These are phyloP conservation scores for Mercenaria mercenaria DNA, from an alignment of 1,140 invertebrate species.

Conservation along the genomic window DNA sequence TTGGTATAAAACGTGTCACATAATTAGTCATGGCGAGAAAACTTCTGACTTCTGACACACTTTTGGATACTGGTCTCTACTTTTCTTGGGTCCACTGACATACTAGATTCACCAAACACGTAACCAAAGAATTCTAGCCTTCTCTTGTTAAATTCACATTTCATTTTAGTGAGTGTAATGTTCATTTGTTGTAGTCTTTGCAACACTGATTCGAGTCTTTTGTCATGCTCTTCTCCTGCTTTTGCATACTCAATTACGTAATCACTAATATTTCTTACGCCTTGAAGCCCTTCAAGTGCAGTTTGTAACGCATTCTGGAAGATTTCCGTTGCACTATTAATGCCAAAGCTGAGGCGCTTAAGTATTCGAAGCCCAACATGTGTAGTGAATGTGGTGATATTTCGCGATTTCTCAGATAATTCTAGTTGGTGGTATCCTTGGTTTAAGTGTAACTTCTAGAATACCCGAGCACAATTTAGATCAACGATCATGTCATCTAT, in stretches of 20 bases:
- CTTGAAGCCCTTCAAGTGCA: conserved; percentile 45
- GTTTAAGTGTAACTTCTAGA: conserved; percentile 69
- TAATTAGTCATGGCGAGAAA: conserved; percentile 72
- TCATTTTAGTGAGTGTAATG: conserved; percentile 60
- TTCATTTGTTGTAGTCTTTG: conserved; percentile 65
- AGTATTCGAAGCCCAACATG: conserved; percentile 70
- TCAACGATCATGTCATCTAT: conserved; percentile 62
- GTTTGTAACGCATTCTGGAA: conserved; percentile 67
- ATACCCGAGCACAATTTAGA: conserved; percentile 61
- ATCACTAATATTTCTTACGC: conserved; percentile 69
- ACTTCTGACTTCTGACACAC: conserved; percentile 63
- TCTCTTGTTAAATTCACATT: conserved; percentile 57
- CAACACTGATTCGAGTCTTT: conserved; percentile 66
- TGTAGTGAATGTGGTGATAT: conserved; percentile 72
- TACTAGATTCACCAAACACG: conserved; percentile 62
- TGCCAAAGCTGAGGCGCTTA: conserved; percentile 70
- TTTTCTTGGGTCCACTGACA: conserved; percentile 47
- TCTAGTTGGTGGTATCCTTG: conserved; percentile 73
- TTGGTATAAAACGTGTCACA: not conserved
- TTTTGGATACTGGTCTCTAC: conserved; percentile 60
- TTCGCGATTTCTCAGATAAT: conserved; percentile 53
- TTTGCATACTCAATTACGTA: conserved; percentile 68
- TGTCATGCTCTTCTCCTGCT: conserved; percentile 72
- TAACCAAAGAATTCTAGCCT: conserved; percentile 70
- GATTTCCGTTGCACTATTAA: conserved; percentile 67